These are phyloP conservation scores for Thera obeliscata DNA, from an alignment of 2,888 invertebrate genomes.

Conservation along the genomic window DNA sequence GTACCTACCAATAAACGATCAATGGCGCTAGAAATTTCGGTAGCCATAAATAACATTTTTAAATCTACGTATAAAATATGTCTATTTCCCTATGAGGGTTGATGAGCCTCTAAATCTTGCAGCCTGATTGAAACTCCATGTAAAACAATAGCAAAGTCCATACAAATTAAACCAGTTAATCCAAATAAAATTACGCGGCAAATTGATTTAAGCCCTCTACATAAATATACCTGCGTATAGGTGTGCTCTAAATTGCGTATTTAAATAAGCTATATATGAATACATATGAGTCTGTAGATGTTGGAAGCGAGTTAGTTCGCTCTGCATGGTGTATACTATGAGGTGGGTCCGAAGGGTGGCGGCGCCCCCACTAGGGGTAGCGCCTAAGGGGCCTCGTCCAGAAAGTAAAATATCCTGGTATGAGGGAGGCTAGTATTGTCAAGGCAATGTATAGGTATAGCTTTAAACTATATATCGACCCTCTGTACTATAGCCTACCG, in stretches of 20 bases:
- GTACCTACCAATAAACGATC: too few relatives aligned
- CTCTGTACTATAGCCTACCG: slow-evolving; percentile 70
- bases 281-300: slow-evolving; percentile 79
- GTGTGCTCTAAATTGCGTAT: slow-evolving; percentile 75
- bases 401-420: slow-evolving; percentile 84
- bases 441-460: slow-evolving; percentile 81
- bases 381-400: slow-evolving; percentile 81
- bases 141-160: slow-evolving; percentile 45
- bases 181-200: slow-evolving; percentile 65
- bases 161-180: slow-evolving; percentile 61
- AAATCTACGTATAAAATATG: not conserved
- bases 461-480: slow-evolving; percentile 82
- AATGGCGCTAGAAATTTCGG: too few relatives aligned
- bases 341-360: slow-evolving; percentile 66
- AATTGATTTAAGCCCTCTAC: slow-evolving; percentile 70
- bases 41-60: not conserved
- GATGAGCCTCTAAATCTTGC: not conserved
- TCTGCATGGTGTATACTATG: slow-evolving; percentile 79
- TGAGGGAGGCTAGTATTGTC: slow-evolving; percentile 84
- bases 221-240: slow-evolving; percentile 46
- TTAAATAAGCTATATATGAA: slow-evolving; percentile 76
- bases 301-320: slow-evolving; percentile 79
- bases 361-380: slow-evolving; percentile 58
- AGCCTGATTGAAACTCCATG: slow-evolving; percentile 21
- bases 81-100: not conserved